These are phyloP conservation scores for Pseudorectes ferrugineus DNA, from an alignment of 2,113 vertebrate genomes.

Conservation along the genomic window DNA sequence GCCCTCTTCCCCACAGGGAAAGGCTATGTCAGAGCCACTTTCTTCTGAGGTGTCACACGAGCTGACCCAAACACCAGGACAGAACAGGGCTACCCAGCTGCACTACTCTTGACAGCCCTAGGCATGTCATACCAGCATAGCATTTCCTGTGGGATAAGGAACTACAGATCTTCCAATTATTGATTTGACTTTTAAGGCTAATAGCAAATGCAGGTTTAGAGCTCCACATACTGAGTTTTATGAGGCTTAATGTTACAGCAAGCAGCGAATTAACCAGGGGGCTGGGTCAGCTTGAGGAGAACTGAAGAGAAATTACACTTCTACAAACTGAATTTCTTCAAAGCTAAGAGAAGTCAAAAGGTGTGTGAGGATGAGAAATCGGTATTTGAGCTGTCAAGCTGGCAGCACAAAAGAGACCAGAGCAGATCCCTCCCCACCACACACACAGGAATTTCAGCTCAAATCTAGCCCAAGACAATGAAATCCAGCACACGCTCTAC, in stretches of 20 bases:
- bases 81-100: not conserved
- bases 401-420: not conserved
- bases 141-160: not conserved
- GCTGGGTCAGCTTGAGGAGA: not conserved
- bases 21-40: not conserved
- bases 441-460: not conserved
- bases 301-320: not conserved
- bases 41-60: not conserved
- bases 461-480: not conserved
- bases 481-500: not conserved
- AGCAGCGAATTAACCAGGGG: not conserved
- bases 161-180: constrained; percentile 1
- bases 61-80: not conserved
- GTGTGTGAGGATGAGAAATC: not conserved
- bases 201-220: not conserved
- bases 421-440: not conserved
- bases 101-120: not conserved
- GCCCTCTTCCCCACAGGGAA: not conserved
- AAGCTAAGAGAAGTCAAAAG: constrained; percentile 19
- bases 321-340: not conserved
- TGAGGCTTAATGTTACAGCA: not conserved
- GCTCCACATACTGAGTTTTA: not conserved
- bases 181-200: constrained; percentile 14
- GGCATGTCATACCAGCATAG: not conserved
- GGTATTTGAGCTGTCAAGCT: not conserved